phyloP scores from a whole-genome alignment of 53 echinoderm and acorn worm species.

The Henricia sp. region DNA sequence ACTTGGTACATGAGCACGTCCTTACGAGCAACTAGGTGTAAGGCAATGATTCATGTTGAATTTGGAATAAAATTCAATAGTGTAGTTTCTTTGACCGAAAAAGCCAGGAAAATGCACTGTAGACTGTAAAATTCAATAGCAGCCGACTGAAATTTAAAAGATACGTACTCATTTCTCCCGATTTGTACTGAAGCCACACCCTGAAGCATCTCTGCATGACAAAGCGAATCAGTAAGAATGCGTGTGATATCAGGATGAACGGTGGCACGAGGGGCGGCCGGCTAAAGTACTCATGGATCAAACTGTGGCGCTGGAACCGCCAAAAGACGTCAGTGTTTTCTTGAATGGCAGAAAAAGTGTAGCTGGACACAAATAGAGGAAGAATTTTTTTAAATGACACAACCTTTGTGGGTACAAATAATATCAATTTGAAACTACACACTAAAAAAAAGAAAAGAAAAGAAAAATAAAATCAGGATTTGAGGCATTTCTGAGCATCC shows the following conservation, averaged over 20 bases:
- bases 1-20: too few species aligned
- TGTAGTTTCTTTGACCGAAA: too few species aligned
- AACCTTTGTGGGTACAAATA: background rate
- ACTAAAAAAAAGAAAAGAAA: too few species aligned
- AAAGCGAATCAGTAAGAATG: constrained; percentile 72
- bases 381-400: too few species aligned
- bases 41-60: too few species aligned
- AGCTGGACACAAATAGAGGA: constrained; percentile 52
- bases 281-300: constrained; percentile 93
- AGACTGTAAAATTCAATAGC: too few species aligned
- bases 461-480: too few species aligned
- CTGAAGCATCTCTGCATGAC: constrained; percentile 65
- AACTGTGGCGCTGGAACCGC: constrained; percentile 96
- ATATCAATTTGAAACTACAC: background rate
- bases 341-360: constrained; percentile 95
- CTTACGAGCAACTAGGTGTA: too few species aligned
- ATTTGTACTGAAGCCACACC: constrained; percentile 48
- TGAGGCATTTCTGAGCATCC: too few species aligned
- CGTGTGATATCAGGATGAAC: constrained; percentile 87
- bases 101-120: too few species aligned
- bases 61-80: too few species aligned
- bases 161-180: constrained; percentile 83
- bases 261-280: constrained; percentile 88
- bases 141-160: too few species aligned
- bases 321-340: constrained; percentile 95